Base-by-base conservation (phyloP, 2,888 invertebrate species). In the Schrankia costaestrigalis region DNA sequence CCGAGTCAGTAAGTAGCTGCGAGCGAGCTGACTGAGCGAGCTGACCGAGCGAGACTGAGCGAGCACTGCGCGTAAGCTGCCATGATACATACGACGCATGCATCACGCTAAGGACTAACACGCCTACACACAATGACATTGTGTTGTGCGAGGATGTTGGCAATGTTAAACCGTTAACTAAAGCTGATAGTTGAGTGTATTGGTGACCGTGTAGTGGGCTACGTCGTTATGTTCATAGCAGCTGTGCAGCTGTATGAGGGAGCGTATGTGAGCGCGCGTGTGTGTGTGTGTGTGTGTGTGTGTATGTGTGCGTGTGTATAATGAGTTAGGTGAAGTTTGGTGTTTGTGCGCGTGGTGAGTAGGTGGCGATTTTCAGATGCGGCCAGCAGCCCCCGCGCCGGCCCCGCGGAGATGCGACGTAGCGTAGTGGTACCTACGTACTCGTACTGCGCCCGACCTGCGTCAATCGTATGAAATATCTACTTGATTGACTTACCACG, bases 321-420 rank as follows among this genome's bases (percentile, higher is more conserved):
- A 7, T 14, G 21, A 11, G 15, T 18, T 19, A 11, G 38, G 44
- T 27, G 34, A n/a, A 27, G 37, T 27, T 35, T 17, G 26, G 39
- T 39, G 46, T 35, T 12, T 24, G 34, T 35, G 45, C 46, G 41
- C 42, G 51, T 59, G 54, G 54, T 58, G 54, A 59, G 59, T 55
- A 48, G 60, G 59, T 60, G 61, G 55, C 59, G 61, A 53, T 60
- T 59, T 59, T 57, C 59, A 59, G 59, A 37, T 59, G 56, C 49
- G 31, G 55, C 13, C 12, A 15, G 26, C 18, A 34, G 47, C 35
- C 51, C 9, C 47, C 40, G 35, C 46, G 44, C 54, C 49, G 38
- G 51, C 43, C 36, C 46, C 41, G 41, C 42, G 55, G 40, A 46
- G 45, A 45, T n/a, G 4, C 3, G 21, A 21, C 4, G 3, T 3